Evolutionary conservation across 2,797 vertebrate genomes (phyloP).

Genomic region (Ispidina lecontei): DNA sequence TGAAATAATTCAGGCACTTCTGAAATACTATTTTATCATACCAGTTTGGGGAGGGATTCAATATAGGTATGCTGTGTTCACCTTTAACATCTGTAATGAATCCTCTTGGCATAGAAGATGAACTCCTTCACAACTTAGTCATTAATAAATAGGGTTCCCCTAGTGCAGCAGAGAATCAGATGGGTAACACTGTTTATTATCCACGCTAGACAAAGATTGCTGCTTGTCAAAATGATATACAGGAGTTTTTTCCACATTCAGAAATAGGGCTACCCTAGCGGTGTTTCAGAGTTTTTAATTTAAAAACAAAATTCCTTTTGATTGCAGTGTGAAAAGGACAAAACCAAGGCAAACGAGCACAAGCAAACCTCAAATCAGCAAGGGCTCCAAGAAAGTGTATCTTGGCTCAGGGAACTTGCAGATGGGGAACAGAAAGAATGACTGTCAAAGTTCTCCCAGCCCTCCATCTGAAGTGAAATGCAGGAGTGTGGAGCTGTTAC

Average conservation of each 20-base stretch:
- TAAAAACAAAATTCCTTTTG: conserved; percentile 29
- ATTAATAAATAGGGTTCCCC: conserved; percentile 52
- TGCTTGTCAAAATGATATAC: conserved; percentile 34
- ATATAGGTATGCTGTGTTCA: conserved; percentile 29
- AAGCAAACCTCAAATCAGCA: conserved; percentile 55
- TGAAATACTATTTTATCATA: conserved; percentile 53
- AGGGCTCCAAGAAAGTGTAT: conserved; percentile 31
- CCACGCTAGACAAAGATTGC: conserved; percentile 12
- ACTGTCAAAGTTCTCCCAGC: background rate
- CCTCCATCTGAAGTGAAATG: conserved; percentile 8
- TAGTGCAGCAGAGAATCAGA: conserved; percentile 50
- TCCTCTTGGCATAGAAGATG: conserved; percentile 54
- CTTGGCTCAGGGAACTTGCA: conserved; percentile 40
- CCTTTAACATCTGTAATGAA: conserved; percentile 63
- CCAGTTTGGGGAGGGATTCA: conserved; percentile 42
- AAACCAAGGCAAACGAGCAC: conserved; percentile 24
- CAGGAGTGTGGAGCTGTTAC: conserved; percentile 35
- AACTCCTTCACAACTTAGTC: conserved; percentile 45
- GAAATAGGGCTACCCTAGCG: background rate
- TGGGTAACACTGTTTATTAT: conserved; percentile 30
- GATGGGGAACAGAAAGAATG: conserved; percentile 25
- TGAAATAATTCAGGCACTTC: conserved; percentile 7
- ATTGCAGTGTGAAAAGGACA: conserved; percentile 75
- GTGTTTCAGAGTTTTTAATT: background rate
- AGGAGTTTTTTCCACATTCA: conserved; percentile 5